Percentiles rank a stretch among this genome's conserved stretches.
Evolutionary conservation across 1,140 invertebrate genomes (phyloP).

Genomic region (Drosophila busckii): DNA sequence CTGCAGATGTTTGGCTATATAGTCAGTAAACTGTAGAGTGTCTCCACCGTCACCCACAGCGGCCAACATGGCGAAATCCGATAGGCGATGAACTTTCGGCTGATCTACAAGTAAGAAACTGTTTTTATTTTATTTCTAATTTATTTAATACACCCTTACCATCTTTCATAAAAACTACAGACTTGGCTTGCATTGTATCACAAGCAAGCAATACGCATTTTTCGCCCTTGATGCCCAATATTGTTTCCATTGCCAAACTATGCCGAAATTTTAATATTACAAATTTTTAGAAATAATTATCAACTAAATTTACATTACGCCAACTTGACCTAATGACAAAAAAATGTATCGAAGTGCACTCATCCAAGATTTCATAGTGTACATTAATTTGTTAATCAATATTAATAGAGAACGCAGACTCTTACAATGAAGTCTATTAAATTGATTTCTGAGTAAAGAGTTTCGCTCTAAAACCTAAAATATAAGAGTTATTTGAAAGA

Average conservation of each 20-base stretch:
- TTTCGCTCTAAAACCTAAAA: no score
- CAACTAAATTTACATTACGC: neutral
- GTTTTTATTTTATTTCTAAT: conserved; percentile 19
- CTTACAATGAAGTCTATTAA: no score
- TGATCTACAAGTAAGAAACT: conserved; percentile 85
- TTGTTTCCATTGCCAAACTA: conserved; percentile 85
- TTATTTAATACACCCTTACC: conserved; percentile 81
- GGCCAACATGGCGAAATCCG: conserved; percentile 93
- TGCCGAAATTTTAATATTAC: conserved; percentile 36
- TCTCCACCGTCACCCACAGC: conserved; percentile 97
- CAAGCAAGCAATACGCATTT: conserved; percentile 95
- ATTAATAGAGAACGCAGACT: no score
- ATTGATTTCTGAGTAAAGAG: no score
- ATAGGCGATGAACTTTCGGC: conserved; percentile 95
- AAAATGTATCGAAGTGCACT: no score
- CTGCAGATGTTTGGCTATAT: conserved; percentile 98
- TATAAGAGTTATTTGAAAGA: no score
- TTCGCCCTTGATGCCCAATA: conserved; percentile 93
- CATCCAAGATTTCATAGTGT: no score
- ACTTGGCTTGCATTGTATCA: conserved; percentile 91
- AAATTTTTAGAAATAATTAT: neutral
- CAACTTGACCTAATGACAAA: no score
- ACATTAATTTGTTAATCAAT: no score
- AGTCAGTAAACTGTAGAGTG: conserved; percentile 98
- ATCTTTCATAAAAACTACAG: conserved; percentile 95